Percentiles rank a stretch among this genome's conserved stretches.
Evolutionary conservation across 1,140 invertebrate species (phyloP).

Genomic region (Nasonia giraulti): DNA sequence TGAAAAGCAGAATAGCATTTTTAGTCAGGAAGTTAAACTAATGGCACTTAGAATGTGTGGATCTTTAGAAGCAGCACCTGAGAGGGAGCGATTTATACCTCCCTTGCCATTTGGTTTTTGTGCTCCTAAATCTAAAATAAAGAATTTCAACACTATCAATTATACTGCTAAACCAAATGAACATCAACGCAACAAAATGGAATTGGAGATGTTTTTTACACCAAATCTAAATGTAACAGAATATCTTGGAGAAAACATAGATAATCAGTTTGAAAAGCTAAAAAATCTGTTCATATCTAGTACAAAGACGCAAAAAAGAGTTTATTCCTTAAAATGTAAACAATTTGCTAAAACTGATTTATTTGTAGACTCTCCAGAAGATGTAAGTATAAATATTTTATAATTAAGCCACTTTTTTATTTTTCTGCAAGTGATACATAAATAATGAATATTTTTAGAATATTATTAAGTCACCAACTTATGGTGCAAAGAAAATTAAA

Average conservation of each 20-base stretch:
- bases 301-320: not conserved
- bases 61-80: not conserved
- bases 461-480: not conserved
- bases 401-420: not conserved
- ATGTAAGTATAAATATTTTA: constrained; percentile 32
- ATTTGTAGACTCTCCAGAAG: not conserved
- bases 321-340: constrained; percentile 45
- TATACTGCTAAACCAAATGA: not conserved
- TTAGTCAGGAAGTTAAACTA: constrained; percentile 50
- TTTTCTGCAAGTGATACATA: not conserved
- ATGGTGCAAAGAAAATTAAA: constrained; percentile 2
- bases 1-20: not conserved
- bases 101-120: constrained; percentile 60
- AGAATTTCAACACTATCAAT: constrained; percentile 25
- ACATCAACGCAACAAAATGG: constrained; percentile 21
- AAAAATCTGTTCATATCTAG: constrained; percentile 13
- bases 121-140: constrained; percentile 35
- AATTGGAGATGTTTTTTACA: constrained; percentile 23
- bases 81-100: constrained; percentile 57
- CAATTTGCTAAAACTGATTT: constrained; percentile 37
- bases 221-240: constrained; percentile 29
- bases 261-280: constrained; percentile 48
- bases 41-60: constrained; percentile 64
- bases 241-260: constrained; percentile 41
- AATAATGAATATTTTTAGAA: constrained; percentile 26